A percentile compares a stretch with the other conserved stretches of the same genome.
phyloP scores from a whole-genome alignment of 2,888 invertebrate species.

The Diplazon laetatorius region DNA sequence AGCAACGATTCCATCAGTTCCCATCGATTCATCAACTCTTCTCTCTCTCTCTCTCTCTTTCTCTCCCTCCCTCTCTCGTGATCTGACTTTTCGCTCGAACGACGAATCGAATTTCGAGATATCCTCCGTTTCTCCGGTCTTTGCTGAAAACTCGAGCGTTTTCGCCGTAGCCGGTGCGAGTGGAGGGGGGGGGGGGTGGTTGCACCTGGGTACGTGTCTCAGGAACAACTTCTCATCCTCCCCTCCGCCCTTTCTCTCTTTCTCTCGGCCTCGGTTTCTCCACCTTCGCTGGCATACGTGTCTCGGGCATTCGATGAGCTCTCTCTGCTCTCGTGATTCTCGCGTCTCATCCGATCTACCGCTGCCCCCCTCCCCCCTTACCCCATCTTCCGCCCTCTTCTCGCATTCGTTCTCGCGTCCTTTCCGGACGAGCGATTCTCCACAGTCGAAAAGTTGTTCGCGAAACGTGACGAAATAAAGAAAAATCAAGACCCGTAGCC shows the following conservation, averaged over 20 bases:
- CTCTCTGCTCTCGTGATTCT: slow-evolving; percentile 49
- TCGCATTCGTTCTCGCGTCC: not conserved
- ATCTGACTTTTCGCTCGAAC: slow-evolving; percentile 39
- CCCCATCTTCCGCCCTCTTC: no score
- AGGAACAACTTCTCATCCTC: no score
- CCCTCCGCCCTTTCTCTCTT: no score
- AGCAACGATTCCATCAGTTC: slow-evolving; percentile 6
- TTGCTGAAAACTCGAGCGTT: slow-evolving; percentile 15
- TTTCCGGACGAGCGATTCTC: slow-evolving; percentile 35
- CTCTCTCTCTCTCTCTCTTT: no score
- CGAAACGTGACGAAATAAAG: slow-evolving; percentile 55
- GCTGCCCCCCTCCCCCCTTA: not conserved
- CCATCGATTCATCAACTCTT: not conserved
- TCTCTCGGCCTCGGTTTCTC: slow-evolving; percentile 19
- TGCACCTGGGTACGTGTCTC: slow-evolving; percentile 56
- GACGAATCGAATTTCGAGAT: slow-evolving; percentile 58
- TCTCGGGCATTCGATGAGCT: slow-evolving; percentile 62
- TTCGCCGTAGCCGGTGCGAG: slow-evolving; percentile 15
- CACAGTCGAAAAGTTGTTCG: slow-evolving; percentile 33
- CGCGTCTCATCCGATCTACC: slow-evolving; percentile 38
- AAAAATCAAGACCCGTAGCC: slow-evolving; percentile 20
- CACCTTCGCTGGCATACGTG: slow-evolving; percentile 49
- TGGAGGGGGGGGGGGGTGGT: no score
- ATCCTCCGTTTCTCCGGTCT: slow-evolving; percentile 50
- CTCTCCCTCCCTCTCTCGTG: no score